Evolutionary conservation across 2,797 vertebrate species (phyloP), one percentile per base, ranked within the genome.

Genomic region (Crypturellus tataupa): DNA sequence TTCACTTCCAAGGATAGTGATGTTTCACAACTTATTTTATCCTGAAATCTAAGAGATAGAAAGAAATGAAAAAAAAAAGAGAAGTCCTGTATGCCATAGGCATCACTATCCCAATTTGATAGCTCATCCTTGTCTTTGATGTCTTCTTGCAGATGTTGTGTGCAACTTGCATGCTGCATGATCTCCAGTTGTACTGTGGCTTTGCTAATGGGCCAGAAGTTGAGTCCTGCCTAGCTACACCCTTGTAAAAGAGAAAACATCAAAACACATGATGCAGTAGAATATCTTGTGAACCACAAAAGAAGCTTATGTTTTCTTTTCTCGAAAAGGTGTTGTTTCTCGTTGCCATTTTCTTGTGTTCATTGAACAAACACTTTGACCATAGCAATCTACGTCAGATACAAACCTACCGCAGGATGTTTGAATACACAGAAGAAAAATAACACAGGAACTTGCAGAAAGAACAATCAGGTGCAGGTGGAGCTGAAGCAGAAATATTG

Each of bases 401-500:
- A 95, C 68, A 96, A 94, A 80, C 64, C 63, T 77, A 31, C 81
- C 25, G 42, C 53, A 9, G 80, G 75, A 88, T 73, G 80, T 86
- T 72, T 93, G 89, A 89, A 56, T 87, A 55, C 40, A 44, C n/a
- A 78, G 86, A 88, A 94, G 89, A 90, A 94, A 93, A 96, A 90
- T 69, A 93, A 65, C 81, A 67, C 76, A 77, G 85, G 92, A 95
- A 95, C 84, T 90, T 87, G 49, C 53, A 83, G 75, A 90, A 85
- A 93, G 88, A 95, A 8, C 87, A 92, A 51, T 65, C 91, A 95
- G 91, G 92, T 97, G 94, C 92, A 83, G 78, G 63, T 39, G 78
- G 85, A 95, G 86, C 69, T 93, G 75, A 89, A 82, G 39, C 82
- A 97, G 92, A 92, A 96, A 96, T 90, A 83, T 35, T 92, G 71